A percentile compares a stretch with the other conserved stretches of the same genome.
Evolutionary conservation across 2,113 vertebrate species (phyloP).

Genomic region (Crotalus tigris): DNA sequence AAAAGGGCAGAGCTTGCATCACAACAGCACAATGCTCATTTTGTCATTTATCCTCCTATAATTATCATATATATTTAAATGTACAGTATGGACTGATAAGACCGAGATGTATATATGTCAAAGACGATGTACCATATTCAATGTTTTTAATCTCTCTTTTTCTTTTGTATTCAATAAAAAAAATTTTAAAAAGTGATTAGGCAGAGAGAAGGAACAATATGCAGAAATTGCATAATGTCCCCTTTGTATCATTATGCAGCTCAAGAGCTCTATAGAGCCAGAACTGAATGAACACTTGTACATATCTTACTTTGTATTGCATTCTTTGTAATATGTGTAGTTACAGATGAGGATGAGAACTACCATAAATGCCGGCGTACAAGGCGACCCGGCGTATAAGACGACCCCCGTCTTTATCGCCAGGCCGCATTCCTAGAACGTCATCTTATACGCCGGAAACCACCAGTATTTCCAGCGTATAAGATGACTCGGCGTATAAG

Average conservation of each 20-base stretch:
- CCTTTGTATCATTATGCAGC: background rate
- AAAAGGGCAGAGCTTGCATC: background rate
- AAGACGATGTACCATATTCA: too few species aligned
- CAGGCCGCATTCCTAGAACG: too few species aligned
- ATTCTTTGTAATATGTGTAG: background rate
- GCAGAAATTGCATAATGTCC: background rate
- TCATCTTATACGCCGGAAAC: too few species aligned
- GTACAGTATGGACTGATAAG: too few species aligned
- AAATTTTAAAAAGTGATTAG: background rate
- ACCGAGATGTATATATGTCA: too few species aligned
- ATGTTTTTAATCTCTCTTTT: too few species aligned
- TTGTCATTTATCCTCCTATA: background rate
- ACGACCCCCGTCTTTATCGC: too few species aligned
- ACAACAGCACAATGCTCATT: background rate
- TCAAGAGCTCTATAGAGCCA: background rate
- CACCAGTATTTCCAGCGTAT: too few species aligned
- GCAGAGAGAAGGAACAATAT: background rate
- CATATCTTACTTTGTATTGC: background rate
- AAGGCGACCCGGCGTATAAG: too few species aligned
- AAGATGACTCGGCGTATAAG: too few species aligned
- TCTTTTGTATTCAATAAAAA: too few species aligned
- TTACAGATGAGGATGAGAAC: background rate
- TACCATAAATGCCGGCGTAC: background rate
- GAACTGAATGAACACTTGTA: background rate
- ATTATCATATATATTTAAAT: too few species aligned